Evolutionary conservation across 2,797 vertebrate genomes (phyloP).

Genomic region (Xyrichtys novacula): DNA sequence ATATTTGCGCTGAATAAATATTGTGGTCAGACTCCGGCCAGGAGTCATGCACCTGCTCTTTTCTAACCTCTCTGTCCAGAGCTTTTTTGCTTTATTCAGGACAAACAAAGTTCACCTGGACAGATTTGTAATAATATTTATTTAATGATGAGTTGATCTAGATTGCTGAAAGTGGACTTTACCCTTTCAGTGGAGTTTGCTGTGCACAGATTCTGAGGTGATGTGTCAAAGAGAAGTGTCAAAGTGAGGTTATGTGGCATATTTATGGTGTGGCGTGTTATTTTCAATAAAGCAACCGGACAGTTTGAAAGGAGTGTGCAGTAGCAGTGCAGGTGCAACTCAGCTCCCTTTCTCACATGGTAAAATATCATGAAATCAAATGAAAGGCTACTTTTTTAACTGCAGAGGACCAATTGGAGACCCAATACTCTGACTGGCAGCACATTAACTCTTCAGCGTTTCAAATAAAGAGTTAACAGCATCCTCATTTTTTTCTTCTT

Average conservation of each 20-base stretch:
- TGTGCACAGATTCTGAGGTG: constrained; percentile 15
- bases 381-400: no score
- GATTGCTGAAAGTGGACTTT: background rate
- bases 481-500: background rate
- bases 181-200: background rate
- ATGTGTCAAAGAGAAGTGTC: background rate
- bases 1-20: constrained; percentile 48
- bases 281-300: background rate
- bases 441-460: background rate
- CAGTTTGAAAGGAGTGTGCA: background rate
- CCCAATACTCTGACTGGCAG: background rate
- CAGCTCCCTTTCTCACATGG: background rate
- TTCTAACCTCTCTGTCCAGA: constrained; percentile 2
- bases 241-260: background rate
- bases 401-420: background rate
- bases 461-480: background rate
- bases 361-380: background rate
- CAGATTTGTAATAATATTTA: background rate
- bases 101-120: constrained; percentile 15
- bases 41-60: constrained; percentile 46
- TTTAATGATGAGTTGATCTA: background rate
- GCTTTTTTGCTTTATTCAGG: constrained; percentile 4
- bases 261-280: background rate
- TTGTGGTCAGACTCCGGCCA: constrained; percentile 19
- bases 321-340: background rate